A percentile compares a stretch with the other conserved stretches of the same genome.
These are phyloP conservation scores for Heliconius erato DNA, from an alignment of 2,888 invertebrate genomes.

Conservation along the genomic window DNA sequence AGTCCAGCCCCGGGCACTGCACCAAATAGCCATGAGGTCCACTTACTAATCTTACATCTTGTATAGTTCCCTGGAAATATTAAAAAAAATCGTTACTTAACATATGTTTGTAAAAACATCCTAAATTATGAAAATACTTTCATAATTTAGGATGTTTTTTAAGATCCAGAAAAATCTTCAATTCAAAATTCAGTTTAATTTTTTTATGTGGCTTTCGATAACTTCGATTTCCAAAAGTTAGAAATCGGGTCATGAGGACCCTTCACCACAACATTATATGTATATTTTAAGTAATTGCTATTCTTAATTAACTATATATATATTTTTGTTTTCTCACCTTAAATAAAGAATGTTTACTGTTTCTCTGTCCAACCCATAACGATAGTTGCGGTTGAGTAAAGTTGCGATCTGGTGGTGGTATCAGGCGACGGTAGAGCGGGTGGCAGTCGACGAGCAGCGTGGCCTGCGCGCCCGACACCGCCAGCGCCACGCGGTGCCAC, in stretches of 20 bases:
- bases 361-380: conserved; percentile 95
- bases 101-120: too few species aligned
- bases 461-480: conserved; percentile 93
- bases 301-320: too few species aligned
- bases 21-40: conserved; percentile 94
- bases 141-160: too few species aligned
- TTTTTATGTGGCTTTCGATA: too few species aligned
- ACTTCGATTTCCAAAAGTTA: too few species aligned
- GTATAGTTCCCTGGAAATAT: conserved; percentile 91
- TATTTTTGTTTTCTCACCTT: conserved; percentile 86
- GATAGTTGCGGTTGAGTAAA: conserved; percentile 90
- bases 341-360: conserved; percentile 93
- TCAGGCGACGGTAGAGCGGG: conserved; percentile 92
- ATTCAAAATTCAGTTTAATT: too few species aligned
- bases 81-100: too few species aligned
- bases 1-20: conserved; percentile 94
- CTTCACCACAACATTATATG: too few species aligned
- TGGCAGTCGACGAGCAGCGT: conserved; percentile 95
- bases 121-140: too few species aligned
- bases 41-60: conserved; percentile 94
- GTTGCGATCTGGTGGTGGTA: conserved; percentile 91
- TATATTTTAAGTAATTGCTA: too few species aligned
- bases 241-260: too few species aligned
- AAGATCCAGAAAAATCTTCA: too few species aligned
- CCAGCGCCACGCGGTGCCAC: conserved; percentile 95